Evolutionary conservation across 1,140 invertebrate genomes (phyloP).

Genomic region (Calycopis cecrops): DNA sequence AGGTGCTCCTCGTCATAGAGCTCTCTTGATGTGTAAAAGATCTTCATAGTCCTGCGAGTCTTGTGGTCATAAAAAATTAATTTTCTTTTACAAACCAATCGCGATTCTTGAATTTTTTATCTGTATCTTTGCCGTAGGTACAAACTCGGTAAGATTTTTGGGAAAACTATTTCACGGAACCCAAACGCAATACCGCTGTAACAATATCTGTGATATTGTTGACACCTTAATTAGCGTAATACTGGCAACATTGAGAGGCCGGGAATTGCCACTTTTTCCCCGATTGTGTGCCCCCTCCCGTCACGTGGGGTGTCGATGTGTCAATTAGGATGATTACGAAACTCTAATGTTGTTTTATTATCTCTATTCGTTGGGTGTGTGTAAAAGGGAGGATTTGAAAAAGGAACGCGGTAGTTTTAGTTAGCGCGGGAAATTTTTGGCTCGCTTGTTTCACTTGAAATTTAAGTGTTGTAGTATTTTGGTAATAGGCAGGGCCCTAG

Average conservation of each 20-base stretch:
- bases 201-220: slow-evolving; percentile 37
- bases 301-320: slow-evolving; percentile 48
- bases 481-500: no score
- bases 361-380: slow-evolving; percentile 6
- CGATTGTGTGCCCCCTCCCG: slow-evolving; percentile 42
- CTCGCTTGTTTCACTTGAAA: not conserved
- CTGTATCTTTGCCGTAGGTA: no score
- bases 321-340: slow-evolving; percentile 51
- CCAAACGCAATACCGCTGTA: slow-evolving; percentile 37
- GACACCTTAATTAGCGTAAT: slow-evolving; percentile 62
- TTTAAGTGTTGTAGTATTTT: no score
- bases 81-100: no score
- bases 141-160: no score
- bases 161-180: no score
- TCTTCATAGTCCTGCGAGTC: no score
- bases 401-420: not conserved
- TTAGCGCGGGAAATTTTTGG: not conserved
- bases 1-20: no score
- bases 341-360: slow-evolving; percentile 25
- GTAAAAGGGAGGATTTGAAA: not conserved
- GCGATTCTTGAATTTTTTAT: no score
- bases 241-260: slow-evolving; percentile 45
- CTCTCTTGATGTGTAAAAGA: no score
- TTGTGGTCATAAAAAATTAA: no score
- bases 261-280: slow-evolving; percentile 63